phyloP scores from a whole-genome alignment of 2,113 vertebrate genomes.

The Amia ocellicauda region DNA sequence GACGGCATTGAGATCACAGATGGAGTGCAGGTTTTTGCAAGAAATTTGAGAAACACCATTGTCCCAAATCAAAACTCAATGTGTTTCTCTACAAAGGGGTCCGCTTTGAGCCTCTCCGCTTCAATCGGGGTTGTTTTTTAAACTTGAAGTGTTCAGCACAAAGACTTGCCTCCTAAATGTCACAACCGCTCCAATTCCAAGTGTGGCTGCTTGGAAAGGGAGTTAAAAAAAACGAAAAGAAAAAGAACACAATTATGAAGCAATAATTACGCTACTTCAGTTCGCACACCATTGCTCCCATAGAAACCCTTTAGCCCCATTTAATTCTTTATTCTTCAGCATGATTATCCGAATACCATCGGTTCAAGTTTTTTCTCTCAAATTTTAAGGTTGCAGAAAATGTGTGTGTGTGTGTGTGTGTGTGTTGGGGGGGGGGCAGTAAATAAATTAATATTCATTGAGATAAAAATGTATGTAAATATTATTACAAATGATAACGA shows the following conservation, averaged over 20 bases:
- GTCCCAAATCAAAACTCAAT: conserved; percentile 96
- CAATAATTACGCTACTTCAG: conserved; percentile 74
- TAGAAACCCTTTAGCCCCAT: conserved; percentile 65
- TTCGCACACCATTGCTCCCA: conserved; percentile 63
- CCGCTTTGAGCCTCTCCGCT: conserved; percentile 85
- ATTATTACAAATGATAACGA: no score
- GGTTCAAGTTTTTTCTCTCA: conserved; percentile 48
- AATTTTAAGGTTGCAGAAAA: conserved; percentile 20
- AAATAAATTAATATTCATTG: not conserved
- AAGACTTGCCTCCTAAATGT: conserved; percentile 85
- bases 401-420: not conserved
- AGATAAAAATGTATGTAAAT: no score
- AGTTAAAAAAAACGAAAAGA: conserved; percentile 45
- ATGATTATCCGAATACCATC: conserved; percentile 67
- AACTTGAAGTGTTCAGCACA: conserved; percentile 90
- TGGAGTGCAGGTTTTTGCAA: conserved; percentile 91
- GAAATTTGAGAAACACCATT: conserved; percentile 98
- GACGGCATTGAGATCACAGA: conserved; percentile 95
- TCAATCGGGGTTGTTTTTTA: conserved; percentile 95
- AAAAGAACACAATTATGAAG: conserved; percentile 77
- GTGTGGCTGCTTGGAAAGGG: conserved; percentile 61
- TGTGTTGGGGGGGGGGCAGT: not conserved
- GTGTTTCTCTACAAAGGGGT: conserved; percentile 83
- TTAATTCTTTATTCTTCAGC: conserved; percentile 66
- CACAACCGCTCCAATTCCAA: conserved; percentile 73